Conservation (phyloP, 2,797 vertebrate genomes). For the Notolepis coatsorum region DNA sequence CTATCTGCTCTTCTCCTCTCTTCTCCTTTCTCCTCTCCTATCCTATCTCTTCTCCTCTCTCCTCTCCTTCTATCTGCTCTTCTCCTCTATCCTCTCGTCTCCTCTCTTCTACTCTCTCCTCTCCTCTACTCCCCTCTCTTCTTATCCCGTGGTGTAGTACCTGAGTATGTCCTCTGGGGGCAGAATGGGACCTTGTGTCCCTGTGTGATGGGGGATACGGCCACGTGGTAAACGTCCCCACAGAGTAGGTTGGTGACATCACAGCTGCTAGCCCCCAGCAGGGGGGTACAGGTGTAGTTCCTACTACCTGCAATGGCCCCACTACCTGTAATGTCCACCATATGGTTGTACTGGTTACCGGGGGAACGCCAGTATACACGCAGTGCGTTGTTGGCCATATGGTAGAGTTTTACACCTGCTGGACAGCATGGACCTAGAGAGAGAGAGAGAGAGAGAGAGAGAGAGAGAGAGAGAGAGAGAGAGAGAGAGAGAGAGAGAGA, state of each 20-base stretch:
- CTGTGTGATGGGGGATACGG: conserved; percentile 84
- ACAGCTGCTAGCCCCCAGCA: conserved; percentile 80
- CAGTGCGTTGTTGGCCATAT: conserved; percentile 78
- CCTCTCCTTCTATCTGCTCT: too few species aligned
- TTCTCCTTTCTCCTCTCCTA: too few species aligned
- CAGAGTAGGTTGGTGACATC: conserved; percentile 82
- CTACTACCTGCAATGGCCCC: conserved; percentile 79
- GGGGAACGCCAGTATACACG: conserved; percentile 85
- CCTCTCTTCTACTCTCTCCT: too few species aligned
- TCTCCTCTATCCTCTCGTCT: too few species aligned
- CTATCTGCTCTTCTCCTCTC: too few species aligned
- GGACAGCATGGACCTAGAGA: conserved; percentile 94
- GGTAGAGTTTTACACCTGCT: conserved; percentile 87
- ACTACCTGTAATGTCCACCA: conserved; percentile 77
- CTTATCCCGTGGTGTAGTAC: conserved; percentile 76
- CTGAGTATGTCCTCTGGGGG: conserved; percentile 88
- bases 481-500: too few species aligned
- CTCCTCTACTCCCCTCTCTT: too few species aligned
- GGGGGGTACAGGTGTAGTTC: conserved; percentile 84
- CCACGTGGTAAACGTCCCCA: conserved; percentile 84
- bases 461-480: too few species aligned
- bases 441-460: conserved; percentile 7
- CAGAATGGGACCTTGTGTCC: conserved; percentile 85
- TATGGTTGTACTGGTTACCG: conserved; percentile 70
- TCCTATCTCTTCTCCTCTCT: too few species aligned